Evolutionary conservation across 1,140 invertebrate species (phyloP), one percentile per base, ranked within the genome.

Genomic region (Pseudomyrmex pallidus): DNA sequence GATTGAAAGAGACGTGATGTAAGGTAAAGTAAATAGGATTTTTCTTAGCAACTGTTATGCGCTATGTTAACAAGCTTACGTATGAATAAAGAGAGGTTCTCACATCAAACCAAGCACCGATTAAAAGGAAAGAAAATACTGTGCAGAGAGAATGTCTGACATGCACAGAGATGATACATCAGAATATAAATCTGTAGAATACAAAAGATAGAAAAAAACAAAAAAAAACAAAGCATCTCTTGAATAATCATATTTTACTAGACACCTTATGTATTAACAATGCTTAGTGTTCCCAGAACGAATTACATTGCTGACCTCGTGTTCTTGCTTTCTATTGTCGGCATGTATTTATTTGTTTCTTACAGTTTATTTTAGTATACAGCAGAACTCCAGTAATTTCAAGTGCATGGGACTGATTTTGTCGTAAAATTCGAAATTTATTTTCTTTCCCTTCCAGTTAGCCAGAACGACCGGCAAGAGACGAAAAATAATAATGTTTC

Each of bases 21-120:
- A 86, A 89, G 35, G 13, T 73, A 48, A 17, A 85, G 74, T 67
- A 56, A 46, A 85, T 72, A 76, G 67, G 68, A 76, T 89, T 89
- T 67, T 59, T 84, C 10, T 20, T 63, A 74, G 61, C 9, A 56
- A 20, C 59, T 64, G 7, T 73, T 57, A 82, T 59, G 57, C 17
- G 8, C n/a, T 57, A 56, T 72, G 52, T 83, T 86, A 88, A 89
- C 25, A 22, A 86, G 87, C 61, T 89, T 89, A 86, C 9, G 0
- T 8, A 25, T 59, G 20, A 84, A 76, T 88, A 82, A 76, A 82
- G 54, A 82, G 61, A 20, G 85, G 80, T 86, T 86, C 80, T 84
- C 70, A 77, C 15, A 17, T 66, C 13, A 44, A 63, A 35, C 17
- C 22, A 35, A 7, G 0, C 50, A 52, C 0, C 50, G 54, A 54